Conservation (phyloP, 2,113 vertebrate species). For the Platichthys flesus region DNA sequence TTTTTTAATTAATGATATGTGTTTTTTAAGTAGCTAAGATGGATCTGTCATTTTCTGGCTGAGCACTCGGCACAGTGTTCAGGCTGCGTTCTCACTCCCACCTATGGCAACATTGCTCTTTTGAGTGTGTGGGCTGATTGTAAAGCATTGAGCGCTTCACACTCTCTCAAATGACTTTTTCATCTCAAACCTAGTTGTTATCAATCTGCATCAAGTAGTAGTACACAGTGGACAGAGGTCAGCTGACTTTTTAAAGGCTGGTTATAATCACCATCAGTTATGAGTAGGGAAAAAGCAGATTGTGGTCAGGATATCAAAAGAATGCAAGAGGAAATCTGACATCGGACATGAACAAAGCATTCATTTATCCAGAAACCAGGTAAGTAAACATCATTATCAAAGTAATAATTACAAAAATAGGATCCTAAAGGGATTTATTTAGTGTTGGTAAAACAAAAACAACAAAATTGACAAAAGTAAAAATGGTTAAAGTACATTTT, state of each 20-base stretch:
- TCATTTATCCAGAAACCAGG: neutral
- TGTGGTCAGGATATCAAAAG: too few relatives aligned
- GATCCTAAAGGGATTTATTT: too few relatives aligned
- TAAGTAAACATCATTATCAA: too few relatives aligned
- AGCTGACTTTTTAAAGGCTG: neutral
- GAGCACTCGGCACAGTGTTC: conserved; percentile 37
- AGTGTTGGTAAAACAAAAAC: too few relatives aligned
- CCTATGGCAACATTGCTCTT: conserved; percentile 61
- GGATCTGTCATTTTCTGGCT: conserved; percentile 64
- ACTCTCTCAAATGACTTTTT: conserved; percentile 31
- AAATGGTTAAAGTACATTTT: too few relatives aligned
- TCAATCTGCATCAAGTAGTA: conserved; percentile 13
- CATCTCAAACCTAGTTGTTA: conserved; percentile 20
- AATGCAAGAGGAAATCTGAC: too few relatives aligned
- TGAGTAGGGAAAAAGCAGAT: too few relatives aligned
- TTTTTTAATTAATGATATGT: conserved; percentile 67
- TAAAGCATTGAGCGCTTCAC: conserved; percentile 45
- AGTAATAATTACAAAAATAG: too few relatives aligned
- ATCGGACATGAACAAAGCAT: neutral
- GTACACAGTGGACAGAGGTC: neutral
- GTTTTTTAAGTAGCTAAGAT: conserved; percentile 68
- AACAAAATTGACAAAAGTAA: too few relatives aligned
- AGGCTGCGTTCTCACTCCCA: conserved; percentile 54
- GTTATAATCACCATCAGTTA: too few relatives aligned
- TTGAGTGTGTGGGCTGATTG: conserved; percentile 53